phyloP scores from a whole-genome alignment of 2,797 vertebrate species.

The Coregonus ussuriensis region DNA sequence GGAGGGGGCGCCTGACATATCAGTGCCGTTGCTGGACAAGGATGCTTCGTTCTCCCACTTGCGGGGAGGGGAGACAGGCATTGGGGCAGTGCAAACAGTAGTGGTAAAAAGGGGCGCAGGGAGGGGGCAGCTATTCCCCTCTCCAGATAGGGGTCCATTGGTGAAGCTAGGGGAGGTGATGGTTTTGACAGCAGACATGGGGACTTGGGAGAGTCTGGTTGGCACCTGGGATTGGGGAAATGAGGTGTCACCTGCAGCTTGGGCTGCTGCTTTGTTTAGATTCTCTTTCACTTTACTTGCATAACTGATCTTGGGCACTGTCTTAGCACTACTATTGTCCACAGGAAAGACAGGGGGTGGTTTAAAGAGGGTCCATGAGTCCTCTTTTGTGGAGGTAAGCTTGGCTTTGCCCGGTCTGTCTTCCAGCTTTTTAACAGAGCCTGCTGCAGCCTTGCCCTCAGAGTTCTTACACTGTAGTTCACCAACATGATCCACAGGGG shows the following conservation, averaged over 20 bases:
- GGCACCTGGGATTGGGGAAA: conserved; percentile 63
- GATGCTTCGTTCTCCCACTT: conserved; percentile 84
- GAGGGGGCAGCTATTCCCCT: conserved; percentile 81
- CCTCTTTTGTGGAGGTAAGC: conserved; percentile 92
- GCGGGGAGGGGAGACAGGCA: conserved; percentile 51
- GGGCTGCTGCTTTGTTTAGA: conserved; percentile 93
- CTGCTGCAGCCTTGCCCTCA: conserved; percentile 82
- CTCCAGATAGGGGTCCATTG: conserved; percentile 89
- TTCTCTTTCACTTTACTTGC: conserved; percentile 99
- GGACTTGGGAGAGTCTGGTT: conserved; percentile 89
- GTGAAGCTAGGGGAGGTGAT: conserved; percentile 95
- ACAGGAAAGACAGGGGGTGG: conserved; percentile 98
- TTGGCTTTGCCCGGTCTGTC: conserved; percentile 82
- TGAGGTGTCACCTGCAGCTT: conserved; percentile 80
- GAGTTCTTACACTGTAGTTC: conserved; percentile 88
- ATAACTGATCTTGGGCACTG: conserved; percentile 99
- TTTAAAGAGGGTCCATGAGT: conserved; percentile 98
- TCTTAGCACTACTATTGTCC: conserved; percentile 99
- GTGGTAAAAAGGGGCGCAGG: conserved; percentile 86
- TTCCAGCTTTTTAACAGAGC: conserved; percentile 88
- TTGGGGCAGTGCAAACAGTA: conserved; percentile 82
- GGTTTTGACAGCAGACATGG: conserved; percentile 97
- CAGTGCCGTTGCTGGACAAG: conserved; percentile 69
- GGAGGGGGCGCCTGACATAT: conserved; percentile 63
- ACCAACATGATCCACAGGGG: conserved; percentile 36